A percentile compares a stretch with the other conserved stretches of the same genome.
Conservation (phyloP, 2,113 vertebrate genomes). For the mouse (Mus musculus) region DNA sequence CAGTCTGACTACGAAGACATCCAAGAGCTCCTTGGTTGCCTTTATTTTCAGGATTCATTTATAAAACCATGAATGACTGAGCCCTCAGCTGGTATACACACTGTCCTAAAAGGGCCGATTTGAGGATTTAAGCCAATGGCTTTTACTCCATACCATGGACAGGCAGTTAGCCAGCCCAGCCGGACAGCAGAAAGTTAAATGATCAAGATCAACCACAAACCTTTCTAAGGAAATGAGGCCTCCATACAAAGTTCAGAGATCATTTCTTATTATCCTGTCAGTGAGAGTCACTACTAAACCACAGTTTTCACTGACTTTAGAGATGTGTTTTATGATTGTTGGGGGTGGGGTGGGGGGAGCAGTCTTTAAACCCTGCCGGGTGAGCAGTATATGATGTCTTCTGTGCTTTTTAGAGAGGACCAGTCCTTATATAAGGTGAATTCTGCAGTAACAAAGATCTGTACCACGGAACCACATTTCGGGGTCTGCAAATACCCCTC, state of each 20-base stretch:
- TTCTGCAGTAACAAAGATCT: neutral
- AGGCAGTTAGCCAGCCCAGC: neutral
- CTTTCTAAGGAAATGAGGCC: neutral
- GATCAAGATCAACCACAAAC: neutral
- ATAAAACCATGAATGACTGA: too few species aligned
- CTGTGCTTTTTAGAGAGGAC: neutral
- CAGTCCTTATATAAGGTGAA: neutral
- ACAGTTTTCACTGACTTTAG: slow-evolving; percentile 7
- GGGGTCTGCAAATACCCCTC: too few species aligned
- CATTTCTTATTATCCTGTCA: neutral
- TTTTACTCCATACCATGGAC: neutral
- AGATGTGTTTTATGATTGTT: slow-evolving; percentile 33
- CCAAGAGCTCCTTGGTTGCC: too few species aligned
- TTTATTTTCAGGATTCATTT: neutral
- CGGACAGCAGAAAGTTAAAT: neutral
- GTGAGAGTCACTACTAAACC: neutral
- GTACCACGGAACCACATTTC: neutral
- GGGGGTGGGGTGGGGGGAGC: neutral
- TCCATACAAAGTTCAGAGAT: neutral
- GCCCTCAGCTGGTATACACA: neutral
- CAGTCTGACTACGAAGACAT: neutral
- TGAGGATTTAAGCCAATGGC: neutral
- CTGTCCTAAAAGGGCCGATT: neutral
- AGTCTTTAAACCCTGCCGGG: slow-evolving; percentile 4
- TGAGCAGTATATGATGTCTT: slow-evolving; percentile 2